Base-by-base conservation (phyloP, 2,888 invertebrate species). In the Amblyjoppa fuscipennis region DNA sequence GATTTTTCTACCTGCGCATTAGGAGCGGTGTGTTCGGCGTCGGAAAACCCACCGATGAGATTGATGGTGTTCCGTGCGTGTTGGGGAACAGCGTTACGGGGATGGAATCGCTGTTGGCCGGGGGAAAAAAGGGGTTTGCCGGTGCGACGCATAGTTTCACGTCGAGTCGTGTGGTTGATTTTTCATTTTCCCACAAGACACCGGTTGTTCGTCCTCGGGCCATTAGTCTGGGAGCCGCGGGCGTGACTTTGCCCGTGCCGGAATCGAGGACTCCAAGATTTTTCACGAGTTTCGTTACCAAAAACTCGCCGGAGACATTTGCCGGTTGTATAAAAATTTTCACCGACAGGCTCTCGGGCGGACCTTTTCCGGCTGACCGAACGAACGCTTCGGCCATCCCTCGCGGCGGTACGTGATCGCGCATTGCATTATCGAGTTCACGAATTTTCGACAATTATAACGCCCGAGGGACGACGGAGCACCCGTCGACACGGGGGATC, bases 351-450 rank as follows among this genome's bases (percentile, higher is more conserved):
- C 16, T 59, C 16, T 59, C 86, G 74, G 64, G 56, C 81, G 56
- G 28, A 20, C 11, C 25, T 79, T 75, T 75, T 70, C 68, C 74
- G 69, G 53, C 28, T 69, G 79, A 53, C 61, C 64, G 49, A 51
- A 74, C 75, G 64, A 81, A 77, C 45, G 31, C 28, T 9, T 59
- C 45, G 56, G 59, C 13, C 13, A 2, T 34, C 28, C 34, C 75
- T 53, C 59, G 31, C 28, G 64, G 79, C 59, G 86, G 88, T 90
- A 90, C 92, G 92, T 92, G 92, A 92, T 91, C 86, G 81, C 68
- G 92, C 92, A 92, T 91, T 83, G 87, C 80, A 78, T 87, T 66
- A 28, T 81, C 85, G 79, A 68, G 87, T 89, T 90, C 87, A 84
- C 90, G 87, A 90, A 86, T 75, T 90, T 90, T 87, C 83, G 85